Evolutionary conservation across 2,888 invertebrate species (phyloP).

Genomic region (Aricia artaxerxes): DNA sequence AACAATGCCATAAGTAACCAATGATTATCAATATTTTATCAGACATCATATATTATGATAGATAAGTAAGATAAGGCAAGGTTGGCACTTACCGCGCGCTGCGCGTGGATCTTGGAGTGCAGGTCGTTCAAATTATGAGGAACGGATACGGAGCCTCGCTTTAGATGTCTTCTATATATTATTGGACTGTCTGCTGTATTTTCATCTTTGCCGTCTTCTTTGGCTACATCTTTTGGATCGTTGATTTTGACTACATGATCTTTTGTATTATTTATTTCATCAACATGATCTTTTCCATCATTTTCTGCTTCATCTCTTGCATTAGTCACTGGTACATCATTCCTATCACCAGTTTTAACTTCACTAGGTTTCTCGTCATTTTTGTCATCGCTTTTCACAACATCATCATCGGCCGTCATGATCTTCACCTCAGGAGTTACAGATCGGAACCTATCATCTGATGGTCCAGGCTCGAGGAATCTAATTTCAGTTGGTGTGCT

Average conservation of each 20-base stretch:
- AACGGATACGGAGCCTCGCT: slow-evolving; percentile 83
- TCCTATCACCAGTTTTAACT: neutral
- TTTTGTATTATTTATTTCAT: neutral
- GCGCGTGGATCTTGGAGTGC: neutral
- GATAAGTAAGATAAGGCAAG: neutral
- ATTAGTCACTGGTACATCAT: neutral
- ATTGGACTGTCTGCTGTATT: slow-evolving; percentile 47
- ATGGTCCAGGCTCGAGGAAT: slow-evolving; percentile 48
- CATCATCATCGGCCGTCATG: slow-evolving; percentile 20
- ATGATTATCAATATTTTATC: neutral
- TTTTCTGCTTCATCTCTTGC: neutral
- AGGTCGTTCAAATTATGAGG: slow-evolving; percentile 59
- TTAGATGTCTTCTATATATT: slow-evolving; percentile 53
- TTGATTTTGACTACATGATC: neutral
- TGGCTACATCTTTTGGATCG: neutral
- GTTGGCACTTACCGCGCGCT: neutral
- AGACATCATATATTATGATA: neutral
- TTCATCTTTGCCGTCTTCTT: slow-evolving; percentile 33
- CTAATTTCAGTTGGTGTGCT: slow-evolving; percentile 48
- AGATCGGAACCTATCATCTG: slow-evolving; percentile 44
- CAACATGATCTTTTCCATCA: neutral
- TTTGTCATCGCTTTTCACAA: neutral
- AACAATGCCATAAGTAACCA: neutral
- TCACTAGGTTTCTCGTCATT: neutral
- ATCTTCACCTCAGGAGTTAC: slow-evolving; percentile 52